phyloP scores from a whole-genome alignment of 2,888 invertebrate species.

The Drosophila emarginata region DNA sequence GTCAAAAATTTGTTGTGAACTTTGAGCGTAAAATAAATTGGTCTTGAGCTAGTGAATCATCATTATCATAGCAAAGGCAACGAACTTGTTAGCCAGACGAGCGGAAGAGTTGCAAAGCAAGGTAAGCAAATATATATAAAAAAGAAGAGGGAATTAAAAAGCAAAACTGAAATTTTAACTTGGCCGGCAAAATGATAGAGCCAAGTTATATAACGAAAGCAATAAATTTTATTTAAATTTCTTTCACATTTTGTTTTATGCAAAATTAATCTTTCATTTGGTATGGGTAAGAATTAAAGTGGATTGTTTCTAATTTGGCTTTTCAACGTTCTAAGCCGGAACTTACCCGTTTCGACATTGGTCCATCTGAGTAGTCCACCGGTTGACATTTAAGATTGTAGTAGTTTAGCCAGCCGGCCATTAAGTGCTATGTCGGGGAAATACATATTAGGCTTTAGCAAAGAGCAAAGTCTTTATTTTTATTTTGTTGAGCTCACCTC shows the following conservation, averaged over 20 bases:
- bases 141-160: background rate
- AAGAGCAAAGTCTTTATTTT: background rate
- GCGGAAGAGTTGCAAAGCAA: conserved; percentile 41
- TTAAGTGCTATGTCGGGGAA: conserved; percentile 87
- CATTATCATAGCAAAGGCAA: conserved; percentile 28
- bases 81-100: conserved; percentile 33
- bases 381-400: conserved; percentile 97
- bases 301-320: conserved; percentile 17
- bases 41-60: conserved; percentile 37
- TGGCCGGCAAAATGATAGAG: conserved; percentile 30
- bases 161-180: background rate
- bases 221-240: conserved; percentile 22
- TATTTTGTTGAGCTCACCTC: conserved; percentile 86
- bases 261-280: conserved; percentile 3
- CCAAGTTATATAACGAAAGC: conserved; percentile 30
- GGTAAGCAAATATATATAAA: conserved; percentile 20
- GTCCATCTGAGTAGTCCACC: conserved; percentile 94
- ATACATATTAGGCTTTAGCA: background rate
- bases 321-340: background rate
- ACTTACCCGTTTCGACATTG: conserved; percentile 92
- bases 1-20: conserved; percentile 27
- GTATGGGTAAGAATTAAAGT: conserved; percentile 10
- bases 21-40: conserved; percentile 32
- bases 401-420: conserved; percentile 95
- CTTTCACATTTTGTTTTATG: conserved; percentile 8